Conservation (phyloP, 1,140 invertebrate genomes). For the Drosophila guanche region DNA sequence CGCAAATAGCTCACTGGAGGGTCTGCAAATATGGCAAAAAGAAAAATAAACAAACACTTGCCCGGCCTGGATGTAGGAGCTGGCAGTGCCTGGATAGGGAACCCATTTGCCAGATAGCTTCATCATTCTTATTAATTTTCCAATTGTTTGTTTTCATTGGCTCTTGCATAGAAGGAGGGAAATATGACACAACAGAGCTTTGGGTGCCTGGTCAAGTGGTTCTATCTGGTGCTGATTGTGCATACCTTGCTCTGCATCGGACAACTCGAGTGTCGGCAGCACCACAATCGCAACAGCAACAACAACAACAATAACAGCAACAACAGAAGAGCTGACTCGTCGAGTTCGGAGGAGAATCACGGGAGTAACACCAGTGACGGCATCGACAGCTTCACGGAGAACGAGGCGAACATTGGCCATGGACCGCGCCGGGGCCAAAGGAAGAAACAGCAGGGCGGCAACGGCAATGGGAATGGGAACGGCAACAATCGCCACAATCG, state of each 20-base stretch:
- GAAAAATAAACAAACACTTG: constrained; percentile 34
- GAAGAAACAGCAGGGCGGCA: constrained; percentile 46
- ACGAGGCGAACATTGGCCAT: constrained; percentile 36
- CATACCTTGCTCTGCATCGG: constrained; percentile 66
- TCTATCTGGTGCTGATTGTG: constrained; percentile 75
- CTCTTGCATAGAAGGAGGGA: constrained; percentile 48
- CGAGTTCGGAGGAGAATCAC: constrained; percentile 65
- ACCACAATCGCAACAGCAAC: constrained; percentile 63
- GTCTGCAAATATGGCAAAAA: constrained; percentile 40
- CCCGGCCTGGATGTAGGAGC: constrained; percentile 8
- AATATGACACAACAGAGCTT: constrained; percentile 71
- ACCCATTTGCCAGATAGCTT: background rate
- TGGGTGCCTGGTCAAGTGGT: constrained; percentile 71
- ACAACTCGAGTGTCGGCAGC: constrained; percentile 70
- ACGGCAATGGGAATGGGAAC: constrained; percentile 12
- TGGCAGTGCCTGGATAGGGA: background rate
- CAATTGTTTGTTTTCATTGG: constrained; percentile 35
- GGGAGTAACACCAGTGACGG: constrained; percentile 42
- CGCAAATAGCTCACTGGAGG: constrained; percentile 44
- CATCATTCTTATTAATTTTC: constrained; percentile 12
- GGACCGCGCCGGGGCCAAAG: constrained; percentile 51
- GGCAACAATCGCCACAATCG: constrained; percentile 56
- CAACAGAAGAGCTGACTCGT: constrained; percentile 50
- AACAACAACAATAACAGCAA: constrained; percentile 49
- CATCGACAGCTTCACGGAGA: constrained; percentile 50